Base-by-base conservation (phyloP, 2,888 invertebrate species). In the Drosophila fulvimacula region DNA sequence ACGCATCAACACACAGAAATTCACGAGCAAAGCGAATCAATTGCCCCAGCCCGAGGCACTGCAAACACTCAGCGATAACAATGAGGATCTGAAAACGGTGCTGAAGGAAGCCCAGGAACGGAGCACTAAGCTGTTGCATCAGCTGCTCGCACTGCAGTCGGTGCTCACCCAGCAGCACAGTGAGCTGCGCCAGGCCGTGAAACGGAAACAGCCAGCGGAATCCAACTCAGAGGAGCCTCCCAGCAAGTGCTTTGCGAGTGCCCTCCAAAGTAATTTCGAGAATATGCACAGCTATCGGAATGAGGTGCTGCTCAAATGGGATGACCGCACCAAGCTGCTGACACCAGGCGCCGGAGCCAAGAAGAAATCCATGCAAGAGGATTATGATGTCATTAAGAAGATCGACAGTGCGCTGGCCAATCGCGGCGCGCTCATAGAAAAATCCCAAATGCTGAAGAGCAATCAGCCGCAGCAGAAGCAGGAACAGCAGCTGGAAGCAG, bases 271-370 rank as follows among this genome's bases (percentile, higher is more conserved):
- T 10, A 93, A 93, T 44, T 95, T 96, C 86, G 93, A 94, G 77
- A 92, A 93, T 4, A 96, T 96, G 75, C 94, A 93, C 76, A 89
- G 93, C 9, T 97, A 95, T 87, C 95, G 98, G 90, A 95, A 98
- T 90, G 93, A 94, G 0, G 95, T 96, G 10, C 96, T 99, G 69
- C 96, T 97, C 81, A 98, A 98, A 91, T 99, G 99, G 99, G 96
- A 98, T 92, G 98, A 98, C 71, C 98, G 98, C 92, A 98, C 98
- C 0, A 94, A 96, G 76, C 92, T 97, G 36, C 93, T 95, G 1
- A 93, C 95, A 13, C 93, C 95, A 73, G 95, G 93, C 81, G 94
- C 93, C 55, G 95, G 93, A 91, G 96, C 95, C 82, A 93, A 92
- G 92, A 84, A 84, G 11, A 90, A 89, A 59, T 93, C 73, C 92